phyloP scores from a whole-genome alignment of 1,140 invertebrate species.

The Solen grandis region DNA sequence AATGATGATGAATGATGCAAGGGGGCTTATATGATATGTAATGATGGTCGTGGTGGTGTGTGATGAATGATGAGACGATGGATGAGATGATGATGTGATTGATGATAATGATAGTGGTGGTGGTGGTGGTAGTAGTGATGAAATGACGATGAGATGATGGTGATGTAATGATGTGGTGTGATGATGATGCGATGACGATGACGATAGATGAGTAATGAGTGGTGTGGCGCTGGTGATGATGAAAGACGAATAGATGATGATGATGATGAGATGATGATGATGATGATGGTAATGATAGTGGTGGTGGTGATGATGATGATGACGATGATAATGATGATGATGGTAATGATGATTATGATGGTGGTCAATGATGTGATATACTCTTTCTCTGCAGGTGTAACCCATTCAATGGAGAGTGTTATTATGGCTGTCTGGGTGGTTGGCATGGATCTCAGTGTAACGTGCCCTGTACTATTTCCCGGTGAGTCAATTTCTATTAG shows the following conservation, averaged over 20 bases:
- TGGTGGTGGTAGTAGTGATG: too few relatives aligned
- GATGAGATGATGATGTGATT: too few relatives aligned
- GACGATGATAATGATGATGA: background rate
- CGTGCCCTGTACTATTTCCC: background rate
- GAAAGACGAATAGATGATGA: background rate
- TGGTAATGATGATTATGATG: background rate
- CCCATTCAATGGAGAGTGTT: background rate
- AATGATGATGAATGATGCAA: too few relatives aligned
- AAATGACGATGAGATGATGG: too few relatives aligned
- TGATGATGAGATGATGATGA: background rate
- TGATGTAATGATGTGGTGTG: too few relatives aligned
- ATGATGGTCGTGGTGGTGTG: too few relatives aligned
- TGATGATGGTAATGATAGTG: background rate
- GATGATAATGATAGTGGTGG: too few relatives aligned
- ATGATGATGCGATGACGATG: too few relatives aligned
- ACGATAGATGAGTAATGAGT: too few relatives aligned
- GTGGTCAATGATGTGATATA: background rate
- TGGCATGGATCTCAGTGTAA: slow-evolving; percentile 20
- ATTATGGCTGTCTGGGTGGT: slow-evolving; percentile 13
- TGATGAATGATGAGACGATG: too few relatives aligned
- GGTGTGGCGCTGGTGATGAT: background rate
- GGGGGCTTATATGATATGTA: too few relatives aligned
- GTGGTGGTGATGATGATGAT: background rate
- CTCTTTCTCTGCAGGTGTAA: slow-evolving; percentile 8
- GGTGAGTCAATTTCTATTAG: background rate